Conservation (phyloP, 2,797 vertebrate species). For the Triplophysa yarkandensis region DNA sequence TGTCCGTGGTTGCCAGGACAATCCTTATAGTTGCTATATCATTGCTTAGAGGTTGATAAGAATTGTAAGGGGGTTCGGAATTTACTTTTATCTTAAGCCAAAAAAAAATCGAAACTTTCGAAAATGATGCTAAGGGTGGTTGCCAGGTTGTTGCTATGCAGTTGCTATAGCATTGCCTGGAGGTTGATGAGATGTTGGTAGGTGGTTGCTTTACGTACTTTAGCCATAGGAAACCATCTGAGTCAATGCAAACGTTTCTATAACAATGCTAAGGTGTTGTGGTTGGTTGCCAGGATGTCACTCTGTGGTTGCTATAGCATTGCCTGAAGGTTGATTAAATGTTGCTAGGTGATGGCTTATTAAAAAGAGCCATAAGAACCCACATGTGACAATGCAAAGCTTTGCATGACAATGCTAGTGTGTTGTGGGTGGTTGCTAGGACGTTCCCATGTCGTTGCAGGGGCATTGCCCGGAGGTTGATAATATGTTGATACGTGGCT, state of each 20-base stretch:
- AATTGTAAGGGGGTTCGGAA: too few species aligned
- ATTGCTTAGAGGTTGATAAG: not conserved
- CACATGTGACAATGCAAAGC: not conserved
- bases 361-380: not conserved
- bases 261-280: not conserved
- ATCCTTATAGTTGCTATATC: not conserved
- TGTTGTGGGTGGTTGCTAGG: too few species aligned
- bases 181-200: not conserved
- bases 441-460: not conserved
- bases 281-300: not conserved
- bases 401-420: not conserved
- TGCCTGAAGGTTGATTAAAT: not conserved
- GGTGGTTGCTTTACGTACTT: not conserved
- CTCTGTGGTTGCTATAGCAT: not conserved
- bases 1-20: too few species aligned
- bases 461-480: not conserved
- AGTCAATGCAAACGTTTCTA: not conserved
- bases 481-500: not conserved
- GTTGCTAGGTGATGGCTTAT: not conserved
- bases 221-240: not conserved
- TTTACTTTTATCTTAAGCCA: too few species aligned
- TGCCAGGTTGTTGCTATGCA: too few species aligned
- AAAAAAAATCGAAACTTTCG: too few species aligned
- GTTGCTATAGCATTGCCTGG: too few species aligned
- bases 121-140: not conserved